These are phyloP conservation scores for Acanthis flammea DNA, from an alignment of 2,797 vertebrate genomes.

Conservation along the genomic window DNA sequence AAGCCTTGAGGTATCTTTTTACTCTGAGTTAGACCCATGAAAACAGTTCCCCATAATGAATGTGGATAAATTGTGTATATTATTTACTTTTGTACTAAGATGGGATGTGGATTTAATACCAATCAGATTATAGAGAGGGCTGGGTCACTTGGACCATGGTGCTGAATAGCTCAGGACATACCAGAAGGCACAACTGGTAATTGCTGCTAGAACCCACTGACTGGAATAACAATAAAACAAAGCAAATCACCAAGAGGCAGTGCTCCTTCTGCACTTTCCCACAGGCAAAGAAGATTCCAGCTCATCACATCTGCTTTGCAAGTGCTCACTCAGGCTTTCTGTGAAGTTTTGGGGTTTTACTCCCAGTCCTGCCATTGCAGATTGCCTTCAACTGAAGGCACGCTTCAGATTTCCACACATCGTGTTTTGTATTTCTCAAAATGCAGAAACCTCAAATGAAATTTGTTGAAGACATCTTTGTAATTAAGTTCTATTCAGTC, in stretches of 20 bases:
- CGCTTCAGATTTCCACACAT: background rate
- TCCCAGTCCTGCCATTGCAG: background rate
- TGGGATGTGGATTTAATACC: background rate
- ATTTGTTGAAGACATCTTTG: background rate
- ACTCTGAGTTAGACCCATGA: background rate
- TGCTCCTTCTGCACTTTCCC: background rate
- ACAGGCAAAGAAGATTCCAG: background rate
- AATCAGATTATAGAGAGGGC: background rate
- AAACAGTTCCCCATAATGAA: background rate
- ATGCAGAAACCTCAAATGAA: background rate
- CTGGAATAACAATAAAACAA: background rate
- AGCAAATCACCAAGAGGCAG: background rate
- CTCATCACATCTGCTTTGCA: background rate
- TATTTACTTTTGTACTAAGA: background rate
- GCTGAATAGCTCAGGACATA: background rate
- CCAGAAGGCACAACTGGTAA: background rate
- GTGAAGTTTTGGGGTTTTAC: background rate
- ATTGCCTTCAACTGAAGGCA: background rate
- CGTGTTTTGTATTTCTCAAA: background rate
- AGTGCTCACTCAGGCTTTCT: background rate
- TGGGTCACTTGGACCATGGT: background rate
- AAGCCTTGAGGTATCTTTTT: background rate
- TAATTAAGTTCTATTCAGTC: slow-evolving; percentile 5
- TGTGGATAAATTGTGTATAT: background rate
- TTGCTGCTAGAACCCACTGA: background rate